Conservation (phyloP, 2,113 vertebrate genomes). For the Scytalopus superciliaris region DNA sequence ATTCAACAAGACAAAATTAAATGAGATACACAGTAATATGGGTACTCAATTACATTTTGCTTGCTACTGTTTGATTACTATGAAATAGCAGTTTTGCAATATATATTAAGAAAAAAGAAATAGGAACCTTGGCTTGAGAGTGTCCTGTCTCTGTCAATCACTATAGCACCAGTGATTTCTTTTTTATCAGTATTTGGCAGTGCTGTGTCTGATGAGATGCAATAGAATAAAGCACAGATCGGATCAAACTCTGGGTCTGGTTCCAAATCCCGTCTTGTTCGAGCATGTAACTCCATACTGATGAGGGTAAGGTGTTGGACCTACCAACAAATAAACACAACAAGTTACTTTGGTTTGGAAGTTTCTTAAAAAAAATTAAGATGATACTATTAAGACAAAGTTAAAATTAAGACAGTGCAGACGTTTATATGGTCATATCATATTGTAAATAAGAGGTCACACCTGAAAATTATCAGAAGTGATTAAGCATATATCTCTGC, state of each 20-base stretch:
- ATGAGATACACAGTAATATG: conserved; percentile 39
- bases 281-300: conserved; percentile 93
- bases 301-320: conserved; percentile 93
- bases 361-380: neutral
- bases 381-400: neutral
- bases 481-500: neutral
- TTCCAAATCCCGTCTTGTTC: conserved; percentile 91
- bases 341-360: neutral
- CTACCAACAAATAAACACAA: conserved; percentile 70
- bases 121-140: conserved; percentile 78
- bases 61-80: conserved; percentile 57
- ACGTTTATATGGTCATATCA: neutral
- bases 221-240: conserved; percentile 98
- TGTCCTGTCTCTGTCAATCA: conserved; percentile 84
- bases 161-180: conserved; percentile 86
- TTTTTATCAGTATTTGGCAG: conserved; percentile 77
- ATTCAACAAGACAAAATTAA: conserved; percentile 63
- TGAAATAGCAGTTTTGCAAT: conserved; percentile 24
- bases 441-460: neutral
- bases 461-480: neutral
- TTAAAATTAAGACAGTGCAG: neutral
- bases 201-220: conserved; percentile 85
- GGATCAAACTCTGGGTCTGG: conserved; percentile 98
- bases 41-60: conserved; percentile 39
- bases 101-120: conserved; percentile 47